A percentile compares a stretch with the other conserved stretches of the same genome.
Evolutionary conservation across 2,797 vertebrate genomes (phyloP).

Genomic region (Crenuchus spilurus): DNA sequence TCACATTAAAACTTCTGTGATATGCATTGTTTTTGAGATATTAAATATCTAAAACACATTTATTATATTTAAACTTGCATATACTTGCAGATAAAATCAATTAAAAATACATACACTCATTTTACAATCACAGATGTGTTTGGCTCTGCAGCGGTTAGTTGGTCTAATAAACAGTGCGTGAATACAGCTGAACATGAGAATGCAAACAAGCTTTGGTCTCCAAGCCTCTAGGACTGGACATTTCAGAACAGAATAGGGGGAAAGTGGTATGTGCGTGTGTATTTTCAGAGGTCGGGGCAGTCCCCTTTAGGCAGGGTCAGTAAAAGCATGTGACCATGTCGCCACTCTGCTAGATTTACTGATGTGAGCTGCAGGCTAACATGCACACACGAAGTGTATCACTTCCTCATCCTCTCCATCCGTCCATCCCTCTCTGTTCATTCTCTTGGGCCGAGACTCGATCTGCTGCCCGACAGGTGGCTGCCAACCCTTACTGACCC

Average conservation of each 20-base stretch:
- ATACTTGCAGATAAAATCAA: too few relatives aligned
- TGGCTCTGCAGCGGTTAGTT: too few relatives aligned
- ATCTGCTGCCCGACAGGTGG: constrained; percentile 4
- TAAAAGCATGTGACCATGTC: constrained; percentile 14
- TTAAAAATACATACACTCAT: too few relatives aligned
- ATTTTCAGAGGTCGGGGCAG: constrained; percentile 13
- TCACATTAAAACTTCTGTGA: too few relatives aligned
- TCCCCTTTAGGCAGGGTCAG: constrained; percentile 25
- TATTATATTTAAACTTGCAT: too few relatives aligned
- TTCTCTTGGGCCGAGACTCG: constrained; percentile 9
- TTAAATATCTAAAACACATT: too few relatives aligned
- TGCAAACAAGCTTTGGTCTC: not conserved
- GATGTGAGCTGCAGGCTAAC: constrained; percentile 22
- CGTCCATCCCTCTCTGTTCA: not conserved
- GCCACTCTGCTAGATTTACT: not conserved
- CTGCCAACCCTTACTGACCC: constrained; percentile 34
- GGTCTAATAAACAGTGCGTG: too few relatives aligned
- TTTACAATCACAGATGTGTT: too few relatives aligned
- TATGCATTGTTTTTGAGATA: too few relatives aligned
- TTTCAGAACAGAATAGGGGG: not conserved
- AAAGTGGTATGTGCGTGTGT: too few relatives aligned
- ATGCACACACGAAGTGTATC: not conserved
- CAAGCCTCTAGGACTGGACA: not conserved
- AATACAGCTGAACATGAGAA: not conserved
- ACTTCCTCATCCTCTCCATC: not conserved